phyloP scores from a whole-genome alignment of 2,113 vertebrate species.

The Cairina moschata region DNA sequence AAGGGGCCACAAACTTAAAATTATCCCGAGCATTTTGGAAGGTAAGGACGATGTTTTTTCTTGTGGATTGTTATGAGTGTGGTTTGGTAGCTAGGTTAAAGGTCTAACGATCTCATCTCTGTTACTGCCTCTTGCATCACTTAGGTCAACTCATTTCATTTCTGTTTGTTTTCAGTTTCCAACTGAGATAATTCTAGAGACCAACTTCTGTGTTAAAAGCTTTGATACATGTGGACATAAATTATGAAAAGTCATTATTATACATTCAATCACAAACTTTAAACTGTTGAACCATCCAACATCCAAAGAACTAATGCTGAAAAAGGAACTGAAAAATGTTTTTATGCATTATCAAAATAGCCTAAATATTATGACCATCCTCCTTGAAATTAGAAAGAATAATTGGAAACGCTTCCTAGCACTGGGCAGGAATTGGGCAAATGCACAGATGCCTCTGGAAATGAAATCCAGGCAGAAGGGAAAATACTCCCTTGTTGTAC shows the following conservation, averaged over 20 bases:
- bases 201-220: neutral
- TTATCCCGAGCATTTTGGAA: neutral
- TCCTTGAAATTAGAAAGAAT: constrained; percentile 20
- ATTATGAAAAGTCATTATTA: neutral
- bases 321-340: neutral
- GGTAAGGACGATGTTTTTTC: neutral
- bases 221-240: neutral
- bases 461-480: constrained; percentile 47
- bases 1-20: neutral
- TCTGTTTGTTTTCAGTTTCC: neutral
- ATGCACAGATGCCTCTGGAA: constrained; percentile 38
- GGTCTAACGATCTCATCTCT: neutral
- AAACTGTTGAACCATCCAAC: neutral
- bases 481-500: constrained; percentile 59
- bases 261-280: neutral
- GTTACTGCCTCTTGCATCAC: neutral
- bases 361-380: neutral
- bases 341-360: neutral
- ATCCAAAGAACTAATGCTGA: neutral
- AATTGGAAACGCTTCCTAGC: constrained; percentile 35
- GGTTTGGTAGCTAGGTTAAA: neutral
- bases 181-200: neutral
- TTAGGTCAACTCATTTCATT: neutral
- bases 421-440: constrained; percentile 23
- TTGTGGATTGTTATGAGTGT: neutral